Evolutionary conservation across 2,888 invertebrate genomes (phyloP), one percentile per base, ranked within the genome.

Genomic region (Notodonta ziczac): DNA sequence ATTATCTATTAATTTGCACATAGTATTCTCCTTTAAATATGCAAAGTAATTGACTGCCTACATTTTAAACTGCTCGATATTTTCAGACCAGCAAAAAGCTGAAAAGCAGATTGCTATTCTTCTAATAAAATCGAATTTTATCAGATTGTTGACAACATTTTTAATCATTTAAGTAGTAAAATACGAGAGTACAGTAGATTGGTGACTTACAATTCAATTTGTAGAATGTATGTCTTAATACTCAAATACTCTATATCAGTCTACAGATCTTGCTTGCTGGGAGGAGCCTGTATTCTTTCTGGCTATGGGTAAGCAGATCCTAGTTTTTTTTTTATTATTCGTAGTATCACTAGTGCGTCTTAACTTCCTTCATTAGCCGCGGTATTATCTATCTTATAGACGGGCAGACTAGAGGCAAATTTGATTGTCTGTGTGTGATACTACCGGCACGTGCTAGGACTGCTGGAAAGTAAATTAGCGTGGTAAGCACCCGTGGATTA

Each of bases 41-140:
- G 50, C 14, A 52, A 35, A 53, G 2, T 13, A 24, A 39, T 42
- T 24, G n/a, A 48, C 53, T 57, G 67, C 54, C 65, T 70, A 71
- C 16, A 63, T 39, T 59, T 54, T 62, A 52, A 46, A 46, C n/a
- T 5, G 42, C 13, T n/a, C 13, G 5, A 5, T 46, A n/a, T 46
- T 46, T n/a, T n/a, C 5, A 5, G 46, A 46, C 46, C 13, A 5
- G 5, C 4, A 13, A 46, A 42, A 42, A 42, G 42, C 10, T 1
- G 46, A 46, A 46, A n/a, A 46, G 4, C 24, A 24, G 24, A 24
- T 24, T 24, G 24, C 46, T 46, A 10, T 9, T 46, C 5, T 46
- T 13, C 6, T 46, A 4, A 5, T 46, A n/a, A 13, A 46, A 46
- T 42, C 10, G 5, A 2, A n/a, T n/a, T 46, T 46, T 46, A 46